Percentiles rank a stretch among this genome's conserved stretches.
phyloP scores from a whole-genome alignment of 2,888 invertebrate species.

The Lottia scabra region DNA sequence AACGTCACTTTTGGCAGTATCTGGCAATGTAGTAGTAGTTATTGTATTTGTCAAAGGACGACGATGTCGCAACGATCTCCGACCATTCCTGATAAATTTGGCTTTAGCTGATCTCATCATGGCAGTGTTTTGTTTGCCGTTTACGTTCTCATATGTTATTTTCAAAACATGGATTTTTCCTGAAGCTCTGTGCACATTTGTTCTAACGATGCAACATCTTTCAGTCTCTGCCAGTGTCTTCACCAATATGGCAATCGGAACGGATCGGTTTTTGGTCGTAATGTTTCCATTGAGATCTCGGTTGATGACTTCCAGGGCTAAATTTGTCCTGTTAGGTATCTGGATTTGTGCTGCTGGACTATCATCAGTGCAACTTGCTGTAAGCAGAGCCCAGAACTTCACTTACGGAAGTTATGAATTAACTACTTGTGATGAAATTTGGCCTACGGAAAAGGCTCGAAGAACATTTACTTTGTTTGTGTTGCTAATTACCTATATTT shows the following conservation, averaged over 20 bases:
- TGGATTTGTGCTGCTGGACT: slow-evolving; percentile 69
- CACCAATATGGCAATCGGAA: slow-evolving; percentile 71
- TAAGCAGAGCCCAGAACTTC: slow-evolving; percentile 42
- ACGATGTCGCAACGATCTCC: slow-evolving; percentile 62
- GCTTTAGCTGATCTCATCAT: slow-evolving; percentile 91
- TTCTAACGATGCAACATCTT: slow-evolving; percentile 71
- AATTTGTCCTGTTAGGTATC: slow-evolving; percentile 68
- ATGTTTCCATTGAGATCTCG: slow-evolving; percentile 66
- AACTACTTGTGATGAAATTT: slow-evolving; percentile 48
- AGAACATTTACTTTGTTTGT: slow-evolving; percentile 60
- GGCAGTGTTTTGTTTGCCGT: slow-evolving; percentile 91
- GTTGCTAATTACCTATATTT: slow-evolving; percentile 62
- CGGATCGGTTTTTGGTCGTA: slow-evolving; percentile 69
- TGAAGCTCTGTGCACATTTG: slow-evolving; percentile 71
- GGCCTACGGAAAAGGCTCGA: slow-evolving; percentile 34
- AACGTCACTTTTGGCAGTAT: slow-evolving; percentile 70
- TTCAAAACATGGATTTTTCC: slow-evolving; percentile 71
- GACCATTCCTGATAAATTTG: slow-evolving; percentile 81
- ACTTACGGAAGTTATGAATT: slow-evolving; percentile 29
- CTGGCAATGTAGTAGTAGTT: slow-evolving; percentile 71
- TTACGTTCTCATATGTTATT: slow-evolving; percentile 76
- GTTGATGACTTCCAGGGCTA: slow-evolving; percentile 67
- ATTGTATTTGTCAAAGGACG: slow-evolving; percentile 69
- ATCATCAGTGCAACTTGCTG: slow-evolving; percentile 68
- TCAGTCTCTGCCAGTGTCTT: slow-evolving; percentile 71